Evolutionary conservation across 2,888 invertebrate species (phyloP).

Genomic region (Phasia obesa): DNA sequence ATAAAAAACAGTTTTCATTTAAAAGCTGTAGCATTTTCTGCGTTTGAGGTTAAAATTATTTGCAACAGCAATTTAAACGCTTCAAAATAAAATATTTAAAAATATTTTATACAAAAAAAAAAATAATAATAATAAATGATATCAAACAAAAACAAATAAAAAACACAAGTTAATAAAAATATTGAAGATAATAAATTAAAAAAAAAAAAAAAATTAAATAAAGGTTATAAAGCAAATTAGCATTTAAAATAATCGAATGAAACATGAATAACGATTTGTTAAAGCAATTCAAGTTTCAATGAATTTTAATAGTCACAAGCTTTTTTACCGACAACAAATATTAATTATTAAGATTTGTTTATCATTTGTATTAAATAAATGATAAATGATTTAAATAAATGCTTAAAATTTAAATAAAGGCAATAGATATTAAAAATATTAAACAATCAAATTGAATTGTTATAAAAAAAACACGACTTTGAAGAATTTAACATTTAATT

Average conservation of each 20-base stretch:
- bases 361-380: too few species aligned
- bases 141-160: background rate
- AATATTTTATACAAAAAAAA: too few species aligned
- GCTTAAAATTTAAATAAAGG: background rate
- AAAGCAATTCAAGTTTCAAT: slow-evolving; percentile 32
- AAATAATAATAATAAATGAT: too few species aligned
- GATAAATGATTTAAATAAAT: slow-evolving; percentile 45
- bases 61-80: background rate
- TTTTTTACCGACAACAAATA: background rate
- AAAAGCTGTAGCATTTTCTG: background rate
- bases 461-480: background rate
- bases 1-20: background rate
- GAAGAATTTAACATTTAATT: background rate
- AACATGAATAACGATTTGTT: slow-evolving; percentile 43
- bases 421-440: background rate
- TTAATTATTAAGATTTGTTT: too few species aligned
- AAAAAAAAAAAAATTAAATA: slow-evolving; percentile 14
- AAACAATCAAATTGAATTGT: too few species aligned
- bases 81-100: too few species aligned
- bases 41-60: slow-evolving; percentile 13
- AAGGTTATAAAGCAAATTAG: slow-evolving; percentile 2
- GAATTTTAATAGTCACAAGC: slow-evolving; percentile 12
- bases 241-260: background rate
- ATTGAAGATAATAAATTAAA: background rate
- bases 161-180: background rate